Evolutionary conservation across 37 sponge, comb jelly and placozoan species (phyloP).

Genomic region (Dysidea cf. avara): DNA sequence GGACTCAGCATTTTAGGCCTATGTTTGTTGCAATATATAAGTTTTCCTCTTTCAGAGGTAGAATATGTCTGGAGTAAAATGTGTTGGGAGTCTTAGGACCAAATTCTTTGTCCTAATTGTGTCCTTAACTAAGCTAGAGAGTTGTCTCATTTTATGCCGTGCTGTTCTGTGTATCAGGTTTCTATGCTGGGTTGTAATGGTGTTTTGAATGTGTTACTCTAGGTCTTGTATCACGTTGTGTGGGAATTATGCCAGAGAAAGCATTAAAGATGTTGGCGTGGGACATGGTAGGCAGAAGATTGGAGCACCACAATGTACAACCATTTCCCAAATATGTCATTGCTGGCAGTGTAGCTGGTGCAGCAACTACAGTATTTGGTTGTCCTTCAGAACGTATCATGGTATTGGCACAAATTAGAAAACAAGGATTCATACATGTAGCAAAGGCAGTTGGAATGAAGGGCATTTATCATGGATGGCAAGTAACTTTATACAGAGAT

Average conservation of each 20-base stretch:
- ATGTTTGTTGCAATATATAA: no score
- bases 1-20: no score
- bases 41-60: no score
- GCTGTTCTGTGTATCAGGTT: no score
- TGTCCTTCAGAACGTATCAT: conserved; percentile 89
- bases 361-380: conserved; percentile 75
- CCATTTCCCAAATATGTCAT: conserved; percentile 60
- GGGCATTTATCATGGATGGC: conserved; percentile 74
- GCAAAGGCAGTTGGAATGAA: conserved; percentile 46
- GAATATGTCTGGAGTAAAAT: no score
- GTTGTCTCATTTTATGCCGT: no score
- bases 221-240: conserved; percentile 70
- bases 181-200: no score
- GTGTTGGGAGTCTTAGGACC: no score
- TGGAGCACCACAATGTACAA: conserved; percentile 22
- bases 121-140: no score
- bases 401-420: conserved; percentile 81
- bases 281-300: conserved; percentile 45
- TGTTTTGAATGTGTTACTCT: no score
- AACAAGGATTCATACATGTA: conserved; percentile 72
- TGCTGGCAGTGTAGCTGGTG: conserved; percentile 75
- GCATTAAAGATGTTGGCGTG: conserved; percentile 86
- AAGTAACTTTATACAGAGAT: conserved; percentile 67
- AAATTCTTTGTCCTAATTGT: no score
- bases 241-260: conserved; percentile 94